Evolutionary conservation across 2,113 vertebrate genomes (phyloP).

Genomic region (Columba livia): DNA sequence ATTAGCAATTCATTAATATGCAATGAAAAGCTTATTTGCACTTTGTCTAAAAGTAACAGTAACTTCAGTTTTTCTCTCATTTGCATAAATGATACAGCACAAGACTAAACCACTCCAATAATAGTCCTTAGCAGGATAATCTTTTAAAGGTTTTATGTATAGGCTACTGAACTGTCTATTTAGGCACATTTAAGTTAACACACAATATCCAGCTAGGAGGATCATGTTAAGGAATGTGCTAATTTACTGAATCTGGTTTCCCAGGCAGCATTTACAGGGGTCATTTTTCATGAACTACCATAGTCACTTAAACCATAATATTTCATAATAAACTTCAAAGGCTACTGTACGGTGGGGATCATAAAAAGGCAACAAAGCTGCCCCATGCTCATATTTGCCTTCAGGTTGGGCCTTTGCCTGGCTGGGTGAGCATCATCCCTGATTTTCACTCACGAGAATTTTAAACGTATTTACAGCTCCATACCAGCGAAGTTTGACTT

Average conservation of each 20-base stretch:
- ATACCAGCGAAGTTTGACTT: neutral
- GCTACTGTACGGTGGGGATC: constrained; percentile 25
- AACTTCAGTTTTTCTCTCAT: constrained; percentile 55
- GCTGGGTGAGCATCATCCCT: neutral
- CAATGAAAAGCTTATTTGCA: constrained; percentile 72
- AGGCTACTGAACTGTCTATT: constrained; percentile 57
- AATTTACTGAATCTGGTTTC: constrained; percentile 56
- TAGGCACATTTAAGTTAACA: constrained; percentile 42
- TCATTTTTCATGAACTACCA: constrained; percentile 61
- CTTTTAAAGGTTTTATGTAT: constrained; percentile 39
- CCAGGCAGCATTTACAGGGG: constrained; percentile 45
- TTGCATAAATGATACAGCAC: constrained; percentile 57
- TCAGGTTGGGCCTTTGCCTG: neutral
- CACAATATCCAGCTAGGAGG: neutral
- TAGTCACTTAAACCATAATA: constrained; percentile 69
- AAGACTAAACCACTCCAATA: constrained; percentile 3
- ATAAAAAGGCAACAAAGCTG: constrained; percentile 31
- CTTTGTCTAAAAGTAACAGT: constrained; percentile 72
- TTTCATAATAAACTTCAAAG: constrained; percentile 58
- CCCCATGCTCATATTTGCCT: neutral
- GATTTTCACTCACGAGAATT: neutral
- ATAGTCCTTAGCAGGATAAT: constrained; percentile 52
- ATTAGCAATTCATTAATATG: constrained; percentile 73
- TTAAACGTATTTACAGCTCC: neutral
- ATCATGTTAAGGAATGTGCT: constrained; percentile 36